Percentiles rank a stretch among this genome's conserved stretches.
phyloP scores from a whole-genome alignment of 2,113 vertebrate genomes.

The Blennius ocellaris region DNA sequence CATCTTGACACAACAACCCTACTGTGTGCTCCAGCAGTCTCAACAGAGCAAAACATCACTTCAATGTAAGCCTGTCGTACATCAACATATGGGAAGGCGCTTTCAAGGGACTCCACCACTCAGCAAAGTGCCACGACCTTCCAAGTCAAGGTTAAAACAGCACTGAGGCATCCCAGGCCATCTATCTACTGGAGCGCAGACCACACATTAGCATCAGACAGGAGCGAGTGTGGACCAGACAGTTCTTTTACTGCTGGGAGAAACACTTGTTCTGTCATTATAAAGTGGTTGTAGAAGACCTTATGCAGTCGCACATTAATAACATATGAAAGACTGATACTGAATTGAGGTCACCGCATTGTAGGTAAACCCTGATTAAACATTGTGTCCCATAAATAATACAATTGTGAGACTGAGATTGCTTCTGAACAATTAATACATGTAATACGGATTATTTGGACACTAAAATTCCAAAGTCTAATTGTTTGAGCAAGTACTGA shows the following conservation, averaged over 20 bases:
- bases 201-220: slow-evolving; percentile 30
- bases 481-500: no score
- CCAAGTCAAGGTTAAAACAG: slow-evolving; percentile 72
- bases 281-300: background rate
- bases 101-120: slow-evolving; percentile 66
- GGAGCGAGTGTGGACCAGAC: slow-evolving; percentile 15
- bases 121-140: slow-evolving; percentile 63
- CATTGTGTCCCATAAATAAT: background rate
- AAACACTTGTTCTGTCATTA: background rate
- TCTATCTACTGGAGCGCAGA: slow-evolving; percentile 49
- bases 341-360: background rate
- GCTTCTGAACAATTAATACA: background rate
- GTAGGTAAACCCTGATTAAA: background rate
- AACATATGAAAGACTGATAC: background rate
- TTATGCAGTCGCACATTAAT: background rate
- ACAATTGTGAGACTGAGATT: background rate
- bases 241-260: slow-evolving; percentile 3
- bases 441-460: background rate
- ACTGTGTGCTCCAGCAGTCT: slow-evolving; percentile 50
- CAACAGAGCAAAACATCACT: slow-evolving; percentile 71
- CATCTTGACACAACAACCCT: slow-evolving; percentile 55
- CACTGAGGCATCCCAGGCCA: slow-evolving; percentile 53
- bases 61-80: slow-evolving; percentile 69
- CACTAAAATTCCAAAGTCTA: background rate
- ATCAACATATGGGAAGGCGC: slow-evolving; percentile 67